Percentiles rank a stretch among this genome's conserved stretches.
Conservation (phyloP, 2,797 vertebrate species). For the Anabas testudineus region DNA sequence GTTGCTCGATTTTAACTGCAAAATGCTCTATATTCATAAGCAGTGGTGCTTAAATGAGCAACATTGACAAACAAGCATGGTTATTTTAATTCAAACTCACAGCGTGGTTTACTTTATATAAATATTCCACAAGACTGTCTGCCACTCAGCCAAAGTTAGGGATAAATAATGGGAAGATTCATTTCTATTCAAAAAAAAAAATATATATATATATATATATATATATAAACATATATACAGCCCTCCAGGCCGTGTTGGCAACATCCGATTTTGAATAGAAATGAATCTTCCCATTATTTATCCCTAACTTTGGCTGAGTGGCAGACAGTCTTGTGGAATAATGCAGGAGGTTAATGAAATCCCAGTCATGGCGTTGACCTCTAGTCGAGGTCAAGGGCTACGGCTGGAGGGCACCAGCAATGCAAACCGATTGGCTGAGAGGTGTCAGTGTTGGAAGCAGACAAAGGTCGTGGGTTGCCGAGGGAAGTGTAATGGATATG, state of each 20-base stretch:
- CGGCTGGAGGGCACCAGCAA: constrained; percentile 65
- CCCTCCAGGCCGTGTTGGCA: constrained; percentile 37
- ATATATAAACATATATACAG: too few relatives aligned
- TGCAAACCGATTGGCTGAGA: constrained; percentile 61
- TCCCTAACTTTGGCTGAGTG: constrained; percentile 50
- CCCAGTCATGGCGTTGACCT: constrained; percentile 78
- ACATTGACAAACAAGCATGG: not conserved
- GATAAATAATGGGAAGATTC: constrained; percentile 61
- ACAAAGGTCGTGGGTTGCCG: constrained; percentile 62
- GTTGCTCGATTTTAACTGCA: not conserved
- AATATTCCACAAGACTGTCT: constrained; percentile 45
- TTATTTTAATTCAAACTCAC: constrained; percentile 10
- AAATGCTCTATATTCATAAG: not conserved
- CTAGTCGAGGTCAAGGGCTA: constrained; percentile 71
- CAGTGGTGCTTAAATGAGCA: not conserved
- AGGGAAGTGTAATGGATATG: constrained; percentile 66
- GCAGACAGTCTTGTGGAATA: constrained; percentile 66
- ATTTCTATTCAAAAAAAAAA: constrained; percentile 65
- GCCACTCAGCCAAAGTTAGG: constrained; percentile 55
- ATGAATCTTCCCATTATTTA: constrained; percentile 64
- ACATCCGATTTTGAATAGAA: constrained; percentile 62
- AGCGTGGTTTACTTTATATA: not conserved
- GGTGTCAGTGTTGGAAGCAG: constrained; percentile 56
- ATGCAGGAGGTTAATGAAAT: constrained; percentile 79
- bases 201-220: too few relatives aligned